A percentile compares a stretch with the other conserved stretches of the same genome.
Conservation (phyloP, 2,888 invertebrate species). For the Deilephila porcellus region DNA sequence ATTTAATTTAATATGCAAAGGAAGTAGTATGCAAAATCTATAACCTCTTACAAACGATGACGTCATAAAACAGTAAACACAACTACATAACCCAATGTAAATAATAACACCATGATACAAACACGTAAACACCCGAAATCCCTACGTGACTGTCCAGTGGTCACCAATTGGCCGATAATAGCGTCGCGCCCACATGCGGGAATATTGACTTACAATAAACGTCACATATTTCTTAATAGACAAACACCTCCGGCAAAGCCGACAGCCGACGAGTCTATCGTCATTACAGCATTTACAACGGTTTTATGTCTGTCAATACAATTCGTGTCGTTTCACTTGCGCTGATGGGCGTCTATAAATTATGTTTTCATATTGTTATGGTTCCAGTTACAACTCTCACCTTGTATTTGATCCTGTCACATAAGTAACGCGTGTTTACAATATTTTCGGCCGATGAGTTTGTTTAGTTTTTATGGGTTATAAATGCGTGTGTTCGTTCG, state of each 20-base stretch:
- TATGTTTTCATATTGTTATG: conserved; percentile 35
- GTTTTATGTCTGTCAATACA: conserved; percentile 34
- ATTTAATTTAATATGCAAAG: too few relatives aligned
- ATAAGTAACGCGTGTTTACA: conserved; percentile 14
- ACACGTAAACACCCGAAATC: conserved; percentile 13
- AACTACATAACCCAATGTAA: conserved; percentile 10
- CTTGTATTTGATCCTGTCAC: conserved; percentile 27
- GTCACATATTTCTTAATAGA: conserved; percentile 82
- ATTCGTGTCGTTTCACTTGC: conserved; percentile 34
- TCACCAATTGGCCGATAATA: conserved; percentile 74
- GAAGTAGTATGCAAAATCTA: too few relatives aligned
- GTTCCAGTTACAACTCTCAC: conserved; percentile 11
- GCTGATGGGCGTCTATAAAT: conserved; percentile 37
- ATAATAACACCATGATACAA: not conserved
- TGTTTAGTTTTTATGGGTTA: conserved; percentile 11
- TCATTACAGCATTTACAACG: conserved; percentile 36
- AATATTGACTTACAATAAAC: conserved; percentile 82
- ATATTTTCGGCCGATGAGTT: not conserved
- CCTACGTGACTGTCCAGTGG: conserved; percentile 44
- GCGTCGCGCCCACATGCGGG: conserved; percentile 74
- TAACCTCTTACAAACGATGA: not conserved
- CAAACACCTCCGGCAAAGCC: conserved; percentile 53
- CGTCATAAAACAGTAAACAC: not conserved
- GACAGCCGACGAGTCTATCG: conserved; percentile 42
- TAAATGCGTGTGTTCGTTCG: not conserved